Conservation (phyloP, 2,113 vertebrate genomes). For the Hystrix brachyura region DNA sequence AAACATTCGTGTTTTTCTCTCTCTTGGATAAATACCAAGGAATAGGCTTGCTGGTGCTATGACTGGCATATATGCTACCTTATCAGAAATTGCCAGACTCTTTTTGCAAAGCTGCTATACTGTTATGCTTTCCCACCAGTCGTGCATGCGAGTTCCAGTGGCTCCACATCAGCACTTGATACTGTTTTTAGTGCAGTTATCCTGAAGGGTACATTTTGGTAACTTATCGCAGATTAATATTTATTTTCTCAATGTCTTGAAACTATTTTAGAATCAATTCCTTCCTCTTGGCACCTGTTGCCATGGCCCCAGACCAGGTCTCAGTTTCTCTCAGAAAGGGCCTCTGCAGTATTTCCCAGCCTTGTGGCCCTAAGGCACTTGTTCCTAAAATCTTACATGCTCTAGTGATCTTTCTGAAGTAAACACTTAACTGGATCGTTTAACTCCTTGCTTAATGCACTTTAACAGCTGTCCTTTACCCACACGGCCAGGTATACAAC, state of each 20-base stretch:
- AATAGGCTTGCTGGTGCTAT: not conserved
- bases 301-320: not conserved
- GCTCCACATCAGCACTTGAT: not conserved
- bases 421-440: not conserved
- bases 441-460: not conserved
- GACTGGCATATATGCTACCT: not conserved
- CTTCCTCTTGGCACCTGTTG: not conserved
- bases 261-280: conserved; percentile 13
- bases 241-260: conserved; percentile 18
- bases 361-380: not conserved
- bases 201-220: not conserved
- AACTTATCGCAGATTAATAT: not conserved
- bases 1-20: not conserved
- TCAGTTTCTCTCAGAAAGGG: conserved; percentile 1
- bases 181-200: not conserved
- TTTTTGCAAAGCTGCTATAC: not conserved
- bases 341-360: not conserved
- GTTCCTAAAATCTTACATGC: not conserved
- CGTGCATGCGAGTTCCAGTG: not conserved
- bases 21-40: not conserved
- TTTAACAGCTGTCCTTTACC: not conserved
- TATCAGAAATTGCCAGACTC: not conserved
- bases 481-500: not conserved
- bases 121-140: not conserved
- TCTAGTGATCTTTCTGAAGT: not conserved